Percentiles rank a stretch among this genome's conserved stretches.
These are phyloP conservation scores for Zaprionus tsacasi DNA, from an alignment of 1,140 invertebrate genomes.

Conservation along the genomic window DNA sequence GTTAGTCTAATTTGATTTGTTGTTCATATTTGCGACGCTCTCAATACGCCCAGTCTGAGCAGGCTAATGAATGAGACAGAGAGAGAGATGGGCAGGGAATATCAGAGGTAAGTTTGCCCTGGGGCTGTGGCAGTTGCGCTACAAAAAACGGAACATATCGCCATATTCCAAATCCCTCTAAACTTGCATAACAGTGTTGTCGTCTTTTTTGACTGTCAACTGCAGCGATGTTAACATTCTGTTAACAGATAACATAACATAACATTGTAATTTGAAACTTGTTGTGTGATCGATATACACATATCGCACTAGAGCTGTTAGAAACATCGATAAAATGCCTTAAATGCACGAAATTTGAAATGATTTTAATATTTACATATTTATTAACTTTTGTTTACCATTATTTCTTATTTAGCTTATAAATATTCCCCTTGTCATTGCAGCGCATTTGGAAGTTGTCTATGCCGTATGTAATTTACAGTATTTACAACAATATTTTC, in stretches of 20 bases:
- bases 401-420: neutral
- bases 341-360: too few species aligned
- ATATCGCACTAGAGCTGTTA: too few species aligned
- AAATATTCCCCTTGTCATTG: neutral
- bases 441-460: neutral
- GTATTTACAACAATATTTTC: constrained; percentile 5
- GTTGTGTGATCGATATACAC: too few species aligned
- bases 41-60: constrained; percentile 1
- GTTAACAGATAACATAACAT: too few species aligned
- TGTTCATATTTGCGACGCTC: constrained; percentile 36
- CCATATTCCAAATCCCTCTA: too few species aligned
- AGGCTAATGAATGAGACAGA: neutral
- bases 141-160: neutral
- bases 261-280: too few species aligned
- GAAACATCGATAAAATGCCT: too few species aligned
- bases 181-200: too few species aligned
- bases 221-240: too few species aligned
- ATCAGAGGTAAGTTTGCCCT: constrained; percentile 21
- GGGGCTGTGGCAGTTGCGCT: neutral
- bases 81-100: neutral
- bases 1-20: constrained; percentile 70
- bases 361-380: too few species aligned
- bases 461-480: neutral
- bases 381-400: neutral
- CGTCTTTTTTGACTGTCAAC: too few species aligned